Evolutionary conservation across 2,888 invertebrate genomes (phyloP), one percentile per base, ranked within the genome.

Genomic region (Sesamia inferens): DNA sequence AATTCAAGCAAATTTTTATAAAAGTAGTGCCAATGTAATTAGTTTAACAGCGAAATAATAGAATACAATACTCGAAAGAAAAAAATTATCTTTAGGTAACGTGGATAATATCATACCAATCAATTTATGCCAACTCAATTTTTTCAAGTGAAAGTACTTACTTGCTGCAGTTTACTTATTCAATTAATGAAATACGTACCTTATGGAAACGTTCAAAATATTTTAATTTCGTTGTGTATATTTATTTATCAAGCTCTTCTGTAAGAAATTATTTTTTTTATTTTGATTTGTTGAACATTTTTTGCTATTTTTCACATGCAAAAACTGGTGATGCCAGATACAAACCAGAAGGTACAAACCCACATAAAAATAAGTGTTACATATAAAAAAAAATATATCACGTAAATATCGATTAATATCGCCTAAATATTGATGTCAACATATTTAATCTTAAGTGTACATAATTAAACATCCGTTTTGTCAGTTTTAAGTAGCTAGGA

Each of bases 111-210:
- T 7, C 39, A 24, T 57, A 24, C 31, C 24, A 55, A 66, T 71
- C 69, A 77, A 70, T 65, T 62, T 68, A 68, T 82, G 88, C 87
- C 87, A 88, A 81, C 85, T 81, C 82, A 83, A 78, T 83, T 75
- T 78, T 82, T 78, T 75, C 31, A 57, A 71, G 85, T 81, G 84
- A 85, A 85, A 85, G 85, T 85, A 63, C 48, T 48, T 62, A 66
- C 24, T 66, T 66, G 22, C 44, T 54, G 55, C 31, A 39, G 51
- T 71, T 58, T 54, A 61, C 14, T 16, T 54, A 22, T 0, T 57
- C 5, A 58, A 71, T 16, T 62, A 57, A 2, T 54, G 31, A 31
- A 57, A 58, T 5, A 75, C 68, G 5, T 81, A 82, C 81, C 81
- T 69, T 48, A n/a, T 0, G 8, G 54, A 31, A 69, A 31, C 31